Evolutionary conservation across 1,140 invertebrate genomes (phyloP).

Genomic region (Colletes gigas): DNA sequence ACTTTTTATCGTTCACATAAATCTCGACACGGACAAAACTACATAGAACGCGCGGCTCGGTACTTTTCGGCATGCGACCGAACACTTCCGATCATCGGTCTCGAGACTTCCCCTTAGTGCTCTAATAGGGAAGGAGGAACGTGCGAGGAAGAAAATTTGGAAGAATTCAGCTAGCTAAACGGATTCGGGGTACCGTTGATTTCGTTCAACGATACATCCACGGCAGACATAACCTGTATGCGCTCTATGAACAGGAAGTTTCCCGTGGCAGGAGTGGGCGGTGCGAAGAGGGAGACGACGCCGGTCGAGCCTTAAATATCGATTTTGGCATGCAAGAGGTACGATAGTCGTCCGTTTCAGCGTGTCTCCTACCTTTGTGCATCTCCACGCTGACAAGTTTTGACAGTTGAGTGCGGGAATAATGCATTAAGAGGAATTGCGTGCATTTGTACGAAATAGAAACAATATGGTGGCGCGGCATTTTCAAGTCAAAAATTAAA

Average conservation of each 20-base stretch:
- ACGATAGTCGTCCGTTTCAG: slow-evolving; percentile 53
- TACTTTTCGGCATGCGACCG: slow-evolving; percentile 58
- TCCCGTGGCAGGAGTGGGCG: slow-evolving; percentile 52
- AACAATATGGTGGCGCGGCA: slow-evolving; percentile 47
- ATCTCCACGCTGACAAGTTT: slow-evolving; percentile 37
- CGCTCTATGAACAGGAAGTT: slow-evolving; percentile 32
- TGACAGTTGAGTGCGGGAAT: slow-evolving; percentile 30
- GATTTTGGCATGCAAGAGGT: slow-evolving; percentile 69
- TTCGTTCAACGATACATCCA: slow-evolving; percentile 2
- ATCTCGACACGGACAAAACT: slow-evolving; percentile 37
- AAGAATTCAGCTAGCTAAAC: not conserved
- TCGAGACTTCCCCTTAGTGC: slow-evolving; percentile 37
- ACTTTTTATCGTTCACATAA: slow-evolving; percentile 34
- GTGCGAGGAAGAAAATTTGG: slow-evolving; percentile 21
- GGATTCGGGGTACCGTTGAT: not conserved
- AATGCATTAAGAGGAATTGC: slow-evolving; percentile 28
- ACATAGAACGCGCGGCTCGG: slow-evolving; percentile 47
- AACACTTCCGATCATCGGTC: slow-evolving; percentile 49
- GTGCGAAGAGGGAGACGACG: slow-evolving; percentile 61
- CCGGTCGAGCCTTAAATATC: slow-evolving; percentile 73
- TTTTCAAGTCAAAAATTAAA: slow-evolving; percentile 27
- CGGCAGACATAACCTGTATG: slow-evolving; percentile 41
- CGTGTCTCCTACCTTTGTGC: slow-evolving; percentile 36
- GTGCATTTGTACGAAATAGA: slow-evolving; percentile 22
- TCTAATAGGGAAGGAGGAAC: slow-evolving; percentile 19